Evolutionary conservation across 2,797 vertebrate species (phyloP).

Genomic region (Ctenopoma multispine): DNA sequence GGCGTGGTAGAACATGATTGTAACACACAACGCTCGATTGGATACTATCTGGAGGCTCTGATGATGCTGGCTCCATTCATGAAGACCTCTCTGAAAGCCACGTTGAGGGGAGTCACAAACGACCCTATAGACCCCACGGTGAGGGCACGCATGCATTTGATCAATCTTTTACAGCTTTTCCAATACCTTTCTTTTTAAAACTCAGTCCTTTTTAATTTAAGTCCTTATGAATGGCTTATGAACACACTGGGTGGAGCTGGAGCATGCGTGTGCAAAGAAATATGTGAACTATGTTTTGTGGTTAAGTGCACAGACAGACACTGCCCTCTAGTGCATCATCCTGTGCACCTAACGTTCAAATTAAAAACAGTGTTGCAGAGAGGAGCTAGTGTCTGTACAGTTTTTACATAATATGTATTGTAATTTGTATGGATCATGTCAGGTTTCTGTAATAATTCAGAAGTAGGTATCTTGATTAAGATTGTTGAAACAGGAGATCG

Average conservation of each 20-base stretch:
- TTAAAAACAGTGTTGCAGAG: not conserved
- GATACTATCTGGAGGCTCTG: constrained; percentile 94
- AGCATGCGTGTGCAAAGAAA: not conserved
- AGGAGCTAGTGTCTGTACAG: not conserved
- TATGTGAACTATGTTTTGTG: not conserved
- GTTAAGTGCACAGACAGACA: constrained; percentile 2
- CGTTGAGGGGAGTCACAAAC: constrained; percentile 93
- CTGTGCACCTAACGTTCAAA: not conserved
- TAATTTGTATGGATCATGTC: not conserved
- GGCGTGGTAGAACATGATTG: constrained; percentile 94
- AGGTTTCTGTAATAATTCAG: not conserved
- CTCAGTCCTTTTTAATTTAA: not conserved
- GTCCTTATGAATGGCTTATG: not conserved
- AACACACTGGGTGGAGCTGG: not conserved
- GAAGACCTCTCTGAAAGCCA: constrained; percentile 90
- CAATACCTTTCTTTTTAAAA: not conserved
- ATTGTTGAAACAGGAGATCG: too few species aligned
- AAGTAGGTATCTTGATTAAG: not conserved
- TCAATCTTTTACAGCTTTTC: not conserved
- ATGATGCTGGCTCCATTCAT: constrained; percentile 96
- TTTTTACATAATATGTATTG: not conserved
- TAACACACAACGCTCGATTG: constrained; percentile 88
- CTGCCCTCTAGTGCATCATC: constrained; percentile 31
- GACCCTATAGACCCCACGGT: constrained; percentile 93
- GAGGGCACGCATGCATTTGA: constrained; percentile 65